Base-by-base conservation (phyloP, 1,140 invertebrate species). In the Drosophila pruinosa region DNA sequence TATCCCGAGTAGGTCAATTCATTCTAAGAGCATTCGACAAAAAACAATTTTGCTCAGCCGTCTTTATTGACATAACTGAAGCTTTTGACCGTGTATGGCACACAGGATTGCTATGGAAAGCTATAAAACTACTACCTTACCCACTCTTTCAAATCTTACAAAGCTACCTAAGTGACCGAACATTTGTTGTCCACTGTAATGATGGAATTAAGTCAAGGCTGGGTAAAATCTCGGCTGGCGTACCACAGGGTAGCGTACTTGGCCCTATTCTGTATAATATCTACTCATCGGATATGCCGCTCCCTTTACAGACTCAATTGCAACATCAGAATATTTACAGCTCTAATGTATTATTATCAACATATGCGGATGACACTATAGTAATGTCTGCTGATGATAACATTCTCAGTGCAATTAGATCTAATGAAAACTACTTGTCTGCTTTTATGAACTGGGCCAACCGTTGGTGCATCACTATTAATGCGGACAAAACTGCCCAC, bases 191-290 rank as follows among this genome's bases (percentile, higher is more conserved):
- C 0, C 12, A 19, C 10, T 10, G 12, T 3, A 15, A 28, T 10
- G 45, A 48, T 22, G 50, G 50, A 0, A 8, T 4, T 0, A 24
- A n/a, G 0, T 70, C 41, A 0, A 43, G 14, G 1, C 26, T 45
- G 6, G 14, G 41, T 34, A 12, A n/a, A 3, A 56, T 56, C 1
- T 1, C 7, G 1, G 31, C 69, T 1, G 69, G 69, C 0, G 54
- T 72, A 7, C 69, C 69, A 0, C 72, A 74, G 8, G 72, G 72
- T 0, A 68, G 71, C n/a, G 50, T 57, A 0, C 19, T 72, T 0
- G 70, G 62, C 0, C 70, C 53, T 0, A 54, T 69, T 1, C 8
- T 69, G 0, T 69, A 69, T 19, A 69, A 56, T 3, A 45, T 68
- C 0, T 69, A 36, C 10, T 41, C 67, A 0, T 70, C 57, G 0